These are phyloP conservation scores for Stegana nigrithorax DNA, from an alignment of 2,888 invertebrate species.

Conservation along the genomic window DNA sequence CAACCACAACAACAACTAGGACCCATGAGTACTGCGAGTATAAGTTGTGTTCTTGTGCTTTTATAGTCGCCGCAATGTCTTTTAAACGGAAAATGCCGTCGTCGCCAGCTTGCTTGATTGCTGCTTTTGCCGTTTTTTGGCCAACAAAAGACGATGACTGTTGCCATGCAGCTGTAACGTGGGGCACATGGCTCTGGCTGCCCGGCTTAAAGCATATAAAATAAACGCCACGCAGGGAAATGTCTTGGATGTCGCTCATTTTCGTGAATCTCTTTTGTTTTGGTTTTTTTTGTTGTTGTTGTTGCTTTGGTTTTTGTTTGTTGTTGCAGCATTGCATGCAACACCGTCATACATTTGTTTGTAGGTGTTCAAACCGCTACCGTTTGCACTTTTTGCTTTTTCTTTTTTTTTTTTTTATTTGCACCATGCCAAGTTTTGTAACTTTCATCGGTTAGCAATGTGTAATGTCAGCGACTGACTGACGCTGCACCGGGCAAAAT, in stretches of 20 bases:
- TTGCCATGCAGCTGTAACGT: neutral
- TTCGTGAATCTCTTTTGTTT: conserved; percentile 3
- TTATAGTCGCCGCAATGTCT: no score
- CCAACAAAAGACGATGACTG: no score
- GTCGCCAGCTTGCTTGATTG: neutral
- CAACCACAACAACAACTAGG: no score
- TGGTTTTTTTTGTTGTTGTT: conserved; percentile 1
- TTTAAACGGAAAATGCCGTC: neutral
- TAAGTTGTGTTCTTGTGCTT: neutral
- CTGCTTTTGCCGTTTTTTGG: neutral
- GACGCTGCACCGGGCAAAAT: no score
- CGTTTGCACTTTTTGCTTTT: neutral
- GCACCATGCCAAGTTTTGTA: neutral
- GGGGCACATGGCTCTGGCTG: no score
- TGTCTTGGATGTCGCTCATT: no score
- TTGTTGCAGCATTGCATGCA: conserved; percentile 3
- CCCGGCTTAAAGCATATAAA: no score
- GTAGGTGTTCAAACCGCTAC: neutral
- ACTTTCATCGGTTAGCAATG: neutral
- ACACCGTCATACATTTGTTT: neutral
- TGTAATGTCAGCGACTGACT: neutral
- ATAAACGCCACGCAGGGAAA: neutral
- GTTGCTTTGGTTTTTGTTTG: neutral
- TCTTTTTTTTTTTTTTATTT: neutral
- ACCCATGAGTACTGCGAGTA: no score